Percentiles rank a stretch among this genome's conserved stretches.
Evolutionary conservation across 1,140 invertebrate genomes (phyloP).

Genomic region (Amyelois transitella): DNA sequence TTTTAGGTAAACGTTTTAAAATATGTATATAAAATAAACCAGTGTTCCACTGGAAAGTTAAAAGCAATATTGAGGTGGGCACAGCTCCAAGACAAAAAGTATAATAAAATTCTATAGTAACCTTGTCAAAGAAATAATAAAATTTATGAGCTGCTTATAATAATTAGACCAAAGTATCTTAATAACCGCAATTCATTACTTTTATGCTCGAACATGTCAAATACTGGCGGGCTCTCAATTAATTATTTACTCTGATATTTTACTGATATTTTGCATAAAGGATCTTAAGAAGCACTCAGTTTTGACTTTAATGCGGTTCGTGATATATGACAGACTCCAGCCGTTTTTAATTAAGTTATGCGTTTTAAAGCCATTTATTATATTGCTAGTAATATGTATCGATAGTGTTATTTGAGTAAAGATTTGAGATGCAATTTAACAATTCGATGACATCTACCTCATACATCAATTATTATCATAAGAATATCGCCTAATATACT

Average conservation of each 20-base stretch:
- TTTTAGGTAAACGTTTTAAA: too few species aligned
- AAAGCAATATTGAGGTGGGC: too few species aligned
- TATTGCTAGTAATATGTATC: too few species aligned
- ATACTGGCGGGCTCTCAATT: conserved; percentile 44
- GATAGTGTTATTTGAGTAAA: too few species aligned
- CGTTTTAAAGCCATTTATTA: conserved; percentile 19
- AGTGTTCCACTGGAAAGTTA: too few species aligned
- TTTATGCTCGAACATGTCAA: conserved; percentile 47
- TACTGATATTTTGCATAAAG: conserved; percentile 59
- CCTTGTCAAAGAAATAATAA: not conserved
- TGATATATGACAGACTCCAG: conserved; percentile 39
- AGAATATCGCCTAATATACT: too few species aligned
- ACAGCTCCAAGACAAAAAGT: not conserved
- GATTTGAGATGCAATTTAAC: not conserved
- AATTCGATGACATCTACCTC: not conserved
- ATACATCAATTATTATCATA: too few species aligned
- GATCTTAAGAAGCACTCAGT: conserved; percentile 59
- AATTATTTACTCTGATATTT: conserved; percentile 47
- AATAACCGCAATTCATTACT: conserved; percentile 53
- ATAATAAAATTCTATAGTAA: not conserved
- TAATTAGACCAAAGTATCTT: conserved; percentile 51
- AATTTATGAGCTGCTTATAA: conserved; percentile 55
- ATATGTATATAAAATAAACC: too few species aligned
- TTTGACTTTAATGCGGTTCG: conserved; percentile 37
- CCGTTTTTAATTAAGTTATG: conserved; percentile 52